These are phyloP conservation scores for Agapostemon virescens DNA, from an alignment of 2,888 invertebrate genomes.

Conservation along the genomic window DNA sequence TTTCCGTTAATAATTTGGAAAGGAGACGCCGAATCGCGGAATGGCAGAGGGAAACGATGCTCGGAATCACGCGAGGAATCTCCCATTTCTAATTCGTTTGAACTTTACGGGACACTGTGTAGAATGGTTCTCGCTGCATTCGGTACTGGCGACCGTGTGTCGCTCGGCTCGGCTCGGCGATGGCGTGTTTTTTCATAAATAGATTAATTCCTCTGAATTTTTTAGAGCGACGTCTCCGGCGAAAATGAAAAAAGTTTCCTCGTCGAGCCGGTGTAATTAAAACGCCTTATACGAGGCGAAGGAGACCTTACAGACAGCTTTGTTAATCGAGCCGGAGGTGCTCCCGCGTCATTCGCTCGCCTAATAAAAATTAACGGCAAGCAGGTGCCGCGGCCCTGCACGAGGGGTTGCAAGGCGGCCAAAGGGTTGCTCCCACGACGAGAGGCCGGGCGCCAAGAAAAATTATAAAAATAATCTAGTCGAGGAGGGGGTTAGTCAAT, in stretches of 20 bases:
- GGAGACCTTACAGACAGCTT: slow-evolving; percentile 71
- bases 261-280: slow-evolving; percentile 65
- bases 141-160: slow-evolving; percentile 26
- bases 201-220: slow-evolving; percentile 67
- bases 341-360: slow-evolving; percentile 75
- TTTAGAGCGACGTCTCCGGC: slow-evolving; percentile 61
- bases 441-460: slow-evolving; percentile 72
- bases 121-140: slow-evolving; percentile 21
- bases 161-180: neutral
- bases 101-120: too few species aligned
- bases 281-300: slow-evolving; percentile 68
- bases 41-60: too few species aligned
- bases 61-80: too few species aligned
- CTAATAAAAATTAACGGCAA: slow-evolving; percentile 77
- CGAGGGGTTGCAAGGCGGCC: slow-evolving; percentile 70
- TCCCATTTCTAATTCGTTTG: too few species aligned
- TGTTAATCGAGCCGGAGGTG: slow-evolving; percentile 75
- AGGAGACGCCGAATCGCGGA: too few species aligned
- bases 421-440: slow-evolving; percentile 71
- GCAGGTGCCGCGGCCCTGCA: slow-evolving; percentile 62
- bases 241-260: slow-evolving; percentile 69
- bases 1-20: too few species aligned
- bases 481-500: slow-evolving; percentile 75
- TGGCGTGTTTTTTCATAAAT: slow-evolving; percentile 57
- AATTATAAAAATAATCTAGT: slow-evolving; percentile 78